phyloP scores from a whole-genome alignment of 2,113 vertebrate genomes.

The Marmota monax region DNA sequence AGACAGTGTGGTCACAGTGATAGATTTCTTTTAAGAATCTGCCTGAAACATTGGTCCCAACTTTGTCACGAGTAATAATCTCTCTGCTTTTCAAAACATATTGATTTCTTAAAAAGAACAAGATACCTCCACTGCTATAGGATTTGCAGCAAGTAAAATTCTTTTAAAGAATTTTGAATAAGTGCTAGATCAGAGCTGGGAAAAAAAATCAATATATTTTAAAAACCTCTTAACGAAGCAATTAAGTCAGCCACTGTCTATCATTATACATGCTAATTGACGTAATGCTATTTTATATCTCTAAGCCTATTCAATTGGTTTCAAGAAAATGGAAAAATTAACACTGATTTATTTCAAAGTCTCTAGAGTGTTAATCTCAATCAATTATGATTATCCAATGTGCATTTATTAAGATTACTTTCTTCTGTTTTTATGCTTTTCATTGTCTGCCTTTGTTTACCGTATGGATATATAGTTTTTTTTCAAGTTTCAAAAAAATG shows the following conservation, averaged over 20 bases:
- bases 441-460: not conserved
- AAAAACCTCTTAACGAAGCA: constrained; percentile 15
- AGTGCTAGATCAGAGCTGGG: not conserved
- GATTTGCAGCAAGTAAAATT: not conserved
- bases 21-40: constrained; percentile 8
- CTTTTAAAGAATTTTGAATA: not conserved
- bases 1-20: not conserved
- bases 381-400: not conserved
- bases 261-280: not conserved
- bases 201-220: not conserved
- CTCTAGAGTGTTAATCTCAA: not conserved
- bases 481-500: constrained; percentile 50
- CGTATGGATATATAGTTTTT: not conserved
- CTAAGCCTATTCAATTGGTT: not conserved
- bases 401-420: constrained; percentile 17
- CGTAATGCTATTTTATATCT: not conserved
- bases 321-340: constrained; percentile 47
- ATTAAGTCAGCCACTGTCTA: not conserved
- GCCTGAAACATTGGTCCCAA: not conserved
- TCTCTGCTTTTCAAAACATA: not conserved
- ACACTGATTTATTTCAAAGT: constrained; percentile 50
- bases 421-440: not conserved
- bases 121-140: not conserved
- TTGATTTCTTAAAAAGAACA: not conserved
- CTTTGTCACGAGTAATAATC: not conserved